Percentiles rank a stretch among this genome's conserved stretches.
These are phyloP conservation scores for Zenarchopterus dispar DNA, from an alignment of 2,797 vertebrate species.

Conservation along the genomic window DNA sequence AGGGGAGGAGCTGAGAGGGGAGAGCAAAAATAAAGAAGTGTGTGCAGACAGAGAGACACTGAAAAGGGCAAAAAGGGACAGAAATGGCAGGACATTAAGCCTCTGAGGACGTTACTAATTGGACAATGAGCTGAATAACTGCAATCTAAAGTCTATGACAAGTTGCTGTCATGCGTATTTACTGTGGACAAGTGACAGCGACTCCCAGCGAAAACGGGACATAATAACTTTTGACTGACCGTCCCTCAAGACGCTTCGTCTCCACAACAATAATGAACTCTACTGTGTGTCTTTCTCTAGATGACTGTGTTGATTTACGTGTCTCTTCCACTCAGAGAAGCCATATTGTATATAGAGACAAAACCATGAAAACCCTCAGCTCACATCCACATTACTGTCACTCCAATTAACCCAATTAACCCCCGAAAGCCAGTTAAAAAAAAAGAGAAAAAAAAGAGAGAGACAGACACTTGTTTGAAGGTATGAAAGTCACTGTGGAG, in stretches of 20 bases:
- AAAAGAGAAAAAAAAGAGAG: conserved; percentile 9
- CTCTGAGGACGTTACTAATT: conserved; percentile 75
- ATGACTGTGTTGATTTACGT: conserved; percentile 76
- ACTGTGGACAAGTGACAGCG: conserved; percentile 68
- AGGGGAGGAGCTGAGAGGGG: conserved; percentile 30
- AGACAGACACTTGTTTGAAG: conserved; percentile 52
- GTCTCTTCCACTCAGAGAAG: conserved; percentile 85
- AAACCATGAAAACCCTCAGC: conserved; percentile 80
- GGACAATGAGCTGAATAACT: conserved; percentile 74
- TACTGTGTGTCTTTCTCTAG: conserved; percentile 69
- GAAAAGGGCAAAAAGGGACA: conserved; percentile 69
- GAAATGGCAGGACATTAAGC: conserved; percentile 69
- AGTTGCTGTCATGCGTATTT: conserved; percentile 57
- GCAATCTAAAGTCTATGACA: conserved; percentile 67
- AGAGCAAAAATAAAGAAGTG: conserved; percentile 47
- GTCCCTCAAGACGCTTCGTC: conserved; percentile 62
- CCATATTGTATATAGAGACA: conserved; percentile 85
- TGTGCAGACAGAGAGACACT: conserved; percentile 53
- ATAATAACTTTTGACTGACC: conserved; percentile 62
- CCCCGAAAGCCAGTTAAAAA: conserved; percentile 36
- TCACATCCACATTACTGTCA: conserved; percentile 58
- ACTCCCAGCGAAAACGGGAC: conserved; percentile 54
- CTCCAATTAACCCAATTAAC: conserved; percentile 66
- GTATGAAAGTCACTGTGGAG: conserved; percentile 63
- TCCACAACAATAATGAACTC: conserved; percentile 66